Base-by-base conservation (phyloP, 2,888 invertebrate genomes). In the Eueremaeus valkanovi region DNA sequence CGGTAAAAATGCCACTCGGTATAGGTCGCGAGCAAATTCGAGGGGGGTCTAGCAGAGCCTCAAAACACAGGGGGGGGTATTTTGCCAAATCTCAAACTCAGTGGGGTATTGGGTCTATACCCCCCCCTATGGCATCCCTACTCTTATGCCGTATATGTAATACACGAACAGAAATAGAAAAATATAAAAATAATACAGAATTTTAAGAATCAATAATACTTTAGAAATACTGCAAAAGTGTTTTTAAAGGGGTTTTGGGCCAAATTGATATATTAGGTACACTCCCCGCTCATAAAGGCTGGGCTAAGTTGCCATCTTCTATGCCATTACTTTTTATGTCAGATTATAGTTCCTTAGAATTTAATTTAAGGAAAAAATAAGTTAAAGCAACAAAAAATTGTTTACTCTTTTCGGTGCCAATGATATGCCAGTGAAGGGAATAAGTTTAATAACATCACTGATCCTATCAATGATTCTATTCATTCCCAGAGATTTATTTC, bases 391-490 rank as follows among this genome's bases (percentile, higher is more conserved):
- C 63, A 66, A 66, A 66, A 63, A 66, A 58, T 66, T 66, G 63
- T 66, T 66, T 66, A 66, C 36, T 66, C 21, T 66, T 66, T 66
- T n/a, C n/a, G 63, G 36, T 66, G 33, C 36, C 31, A 66, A 66
- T 21, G 45, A 66, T 66, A 66, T 66, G 33, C 36, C n/a, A 61
- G n/a, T 33, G 36, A 36, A 21, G n/a, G n/a, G 33, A 36, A 36
- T 66, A 66, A 33, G 33, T 66, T 66, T 36, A 36, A 66, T 66
- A 66, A 66, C 36, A 66, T 66, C 21, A 11, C 6, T 3, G 63
- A 66, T 66, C 29, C 63, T 66, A 66, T 66, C 63, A 66, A 66
- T 66, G 36, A 66, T 16, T 66, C 18, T 21, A 66, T 66, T 66
- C 36, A 66, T 66, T 66, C 16, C 33, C n/a, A 36, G 36, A 36